Evolutionary conservation across 2,888 invertebrate genomes (phyloP), one percentile per base, ranked within the genome.

Genomic region (Plebejus anna): DNA sequence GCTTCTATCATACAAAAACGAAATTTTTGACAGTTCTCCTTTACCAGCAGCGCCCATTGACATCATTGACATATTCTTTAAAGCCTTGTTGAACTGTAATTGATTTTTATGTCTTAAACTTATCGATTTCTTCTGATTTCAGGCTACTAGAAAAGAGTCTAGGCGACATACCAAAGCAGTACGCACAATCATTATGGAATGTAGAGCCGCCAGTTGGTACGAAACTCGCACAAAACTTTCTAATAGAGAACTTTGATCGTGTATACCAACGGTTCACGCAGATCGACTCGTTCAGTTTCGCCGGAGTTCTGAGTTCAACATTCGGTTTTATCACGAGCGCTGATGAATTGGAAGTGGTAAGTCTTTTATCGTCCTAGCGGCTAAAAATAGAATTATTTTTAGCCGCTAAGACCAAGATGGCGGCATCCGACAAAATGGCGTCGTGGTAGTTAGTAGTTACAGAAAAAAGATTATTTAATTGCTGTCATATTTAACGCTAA

Each of bases 141-240:
- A 94, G 94, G 79, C 82, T 94, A 1, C 83, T 94, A 36, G 94
- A 94, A 71, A 88, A 86, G 42, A 91, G 92, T 61, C 77, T 94
- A 0, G 79, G 85, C 0, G 87, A 86, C 71, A 86, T 94, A 1
- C 93, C 94, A 0, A 90, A 89, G 79, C 93, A 93, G 79, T 90
- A 92, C 83, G 91, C 92, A 0, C 83, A 87, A 1, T 84, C 86
- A 0, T 88, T 84, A 28, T 94, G 94, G 94, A 83, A 85, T 75
- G 88, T 91, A 38, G 89, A 90, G 28, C 84, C 90, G 0, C 86
- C 89, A 0, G 13, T 84, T 0, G 91, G 94, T 75, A 96, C 96
- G 79, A 94, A 95, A 0, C 90, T 97, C 32, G 98, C 98, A 0
- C 97, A 97, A 83, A 95, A 95, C 81, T 97, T 96, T 85, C 91